Evolutionary conservation across 2,888 invertebrate genomes (phyloP).

Genomic region (Trichacis sp.): DNA sequence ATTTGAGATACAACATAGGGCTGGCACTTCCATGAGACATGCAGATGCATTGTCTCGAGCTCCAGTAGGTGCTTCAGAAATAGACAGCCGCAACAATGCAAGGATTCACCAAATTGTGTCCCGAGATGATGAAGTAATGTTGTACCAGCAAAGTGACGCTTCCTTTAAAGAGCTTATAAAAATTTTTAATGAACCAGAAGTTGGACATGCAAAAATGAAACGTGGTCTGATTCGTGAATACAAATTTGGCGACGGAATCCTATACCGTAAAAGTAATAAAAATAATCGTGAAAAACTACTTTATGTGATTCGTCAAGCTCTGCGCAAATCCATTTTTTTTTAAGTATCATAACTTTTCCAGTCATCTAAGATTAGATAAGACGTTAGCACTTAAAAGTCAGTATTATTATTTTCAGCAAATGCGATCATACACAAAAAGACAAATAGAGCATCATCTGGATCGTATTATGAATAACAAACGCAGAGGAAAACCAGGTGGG

Average conservation of each 20-base stretch:
- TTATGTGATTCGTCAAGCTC: constrained; percentile 17
- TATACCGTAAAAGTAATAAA: background rate
- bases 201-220: background rate
- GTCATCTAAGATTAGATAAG: constrained; percentile 27
- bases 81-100: background rate
- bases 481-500: constrained; percentile 27
- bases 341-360: constrained; percentile 22
- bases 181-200: background rate
- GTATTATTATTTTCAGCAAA: constrained; percentile 24
- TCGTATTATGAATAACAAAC: constrained; percentile 32
- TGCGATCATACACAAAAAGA: too few relatives aligned
- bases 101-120: background rate
- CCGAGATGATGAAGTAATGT: background rate
- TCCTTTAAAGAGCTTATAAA: background rate
- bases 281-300: too few relatives aligned
- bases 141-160: background rate
- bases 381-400: constrained; percentile 11
- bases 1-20: background rate
- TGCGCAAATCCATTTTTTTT: constrained; percentile 22
- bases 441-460: constrained; percentile 32
- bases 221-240: background rate
- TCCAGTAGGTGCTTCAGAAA: background rate
- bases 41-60: constrained; percentile 4
- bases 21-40: background rate
- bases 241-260: background rate